Conservation (phyloP, 2,113 vertebrate genomes). For the Nettapus auritus region DNA sequence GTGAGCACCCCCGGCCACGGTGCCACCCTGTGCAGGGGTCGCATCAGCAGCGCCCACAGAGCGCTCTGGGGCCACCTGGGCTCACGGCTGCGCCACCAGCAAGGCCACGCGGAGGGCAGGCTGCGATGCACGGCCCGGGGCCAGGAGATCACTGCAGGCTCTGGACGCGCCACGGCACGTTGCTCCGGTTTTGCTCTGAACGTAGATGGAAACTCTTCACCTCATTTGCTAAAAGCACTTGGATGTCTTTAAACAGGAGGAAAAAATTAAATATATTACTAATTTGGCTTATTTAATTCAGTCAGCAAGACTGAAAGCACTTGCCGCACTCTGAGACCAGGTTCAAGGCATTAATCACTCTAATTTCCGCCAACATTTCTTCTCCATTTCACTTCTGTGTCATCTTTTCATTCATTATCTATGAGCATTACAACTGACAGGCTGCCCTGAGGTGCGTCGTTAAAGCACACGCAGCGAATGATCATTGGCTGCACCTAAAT, state of each 20-base stretch:
- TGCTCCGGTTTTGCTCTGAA: neutral
- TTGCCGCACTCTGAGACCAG: neutral
- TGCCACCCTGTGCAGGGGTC: rapidly evolving
- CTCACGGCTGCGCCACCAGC: rapidly evolving
- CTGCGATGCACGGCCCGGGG: rapidly evolving
- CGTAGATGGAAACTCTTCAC: neutral
- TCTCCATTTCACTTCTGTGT: neutral
- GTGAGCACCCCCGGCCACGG: neutral
- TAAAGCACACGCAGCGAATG: rapidly evolving
- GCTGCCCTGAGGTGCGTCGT: neutral
- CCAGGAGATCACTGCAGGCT: neutral
- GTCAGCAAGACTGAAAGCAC: slow-evolving; percentile 10
- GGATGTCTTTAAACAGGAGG: neutral
- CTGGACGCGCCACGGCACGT: neutral
- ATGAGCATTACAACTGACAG: neutral
- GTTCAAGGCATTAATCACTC: neutral
- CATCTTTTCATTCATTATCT: neutral
- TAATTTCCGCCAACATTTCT: neutral
- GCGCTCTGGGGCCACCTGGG: rapidly evolving
- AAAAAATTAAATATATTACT: neutral
- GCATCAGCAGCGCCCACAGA: neutral
- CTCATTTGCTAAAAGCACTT: slow-evolving; percentile 50
- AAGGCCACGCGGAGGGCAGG: neutral
- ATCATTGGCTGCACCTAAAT: neutral
- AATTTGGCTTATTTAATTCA: slow-evolving; percentile 20